These are phyloP conservation scores for Aegotheles bennettii DNA, from an alignment of 2,113 vertebrate species.

Conservation along the genomic window DNA sequence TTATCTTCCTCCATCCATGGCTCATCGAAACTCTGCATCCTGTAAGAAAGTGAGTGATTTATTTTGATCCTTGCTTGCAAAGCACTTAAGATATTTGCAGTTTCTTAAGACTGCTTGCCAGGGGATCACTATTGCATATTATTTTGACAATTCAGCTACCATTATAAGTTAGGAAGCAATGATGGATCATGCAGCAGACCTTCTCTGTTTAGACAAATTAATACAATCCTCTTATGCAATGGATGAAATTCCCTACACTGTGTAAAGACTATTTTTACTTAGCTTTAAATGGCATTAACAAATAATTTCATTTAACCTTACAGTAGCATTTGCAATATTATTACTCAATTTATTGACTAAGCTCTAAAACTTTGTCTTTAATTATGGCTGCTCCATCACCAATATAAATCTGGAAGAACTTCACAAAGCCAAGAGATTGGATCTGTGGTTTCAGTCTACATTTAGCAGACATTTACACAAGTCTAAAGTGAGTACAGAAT, in stretches of 20 bases:
- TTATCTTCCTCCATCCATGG: constrained; percentile 90
- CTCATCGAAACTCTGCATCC: constrained; percentile 92
- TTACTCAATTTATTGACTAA: background rate
- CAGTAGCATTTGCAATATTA: background rate
- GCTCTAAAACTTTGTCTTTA: background rate
- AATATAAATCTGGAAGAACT: background rate
- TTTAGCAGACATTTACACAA: background rate
- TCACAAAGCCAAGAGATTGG: background rate
- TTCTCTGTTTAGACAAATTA: background rate
- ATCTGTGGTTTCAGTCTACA: background rate
- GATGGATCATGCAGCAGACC: background rate
- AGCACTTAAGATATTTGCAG: background rate
- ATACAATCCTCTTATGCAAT: background rate
- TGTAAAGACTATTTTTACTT: background rate
- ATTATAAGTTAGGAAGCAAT: background rate
- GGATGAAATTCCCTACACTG: background rate
- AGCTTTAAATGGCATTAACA: background rate
- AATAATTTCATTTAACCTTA: background rate
- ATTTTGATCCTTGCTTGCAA: background rate
- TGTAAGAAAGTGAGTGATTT: constrained; percentile 50
- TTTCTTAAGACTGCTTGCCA: background rate
- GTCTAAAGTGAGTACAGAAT: background rate
- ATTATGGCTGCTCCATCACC: background rate
- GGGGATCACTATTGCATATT: background rate
- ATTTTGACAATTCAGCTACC: background rate